Percentiles rank a stretch among this genome's conserved stretches.
These are phyloP conservation scores for Galaxias olidus DNA, from an alignment of 2,797 vertebrate genomes.

Conservation along the genomic window DNA sequence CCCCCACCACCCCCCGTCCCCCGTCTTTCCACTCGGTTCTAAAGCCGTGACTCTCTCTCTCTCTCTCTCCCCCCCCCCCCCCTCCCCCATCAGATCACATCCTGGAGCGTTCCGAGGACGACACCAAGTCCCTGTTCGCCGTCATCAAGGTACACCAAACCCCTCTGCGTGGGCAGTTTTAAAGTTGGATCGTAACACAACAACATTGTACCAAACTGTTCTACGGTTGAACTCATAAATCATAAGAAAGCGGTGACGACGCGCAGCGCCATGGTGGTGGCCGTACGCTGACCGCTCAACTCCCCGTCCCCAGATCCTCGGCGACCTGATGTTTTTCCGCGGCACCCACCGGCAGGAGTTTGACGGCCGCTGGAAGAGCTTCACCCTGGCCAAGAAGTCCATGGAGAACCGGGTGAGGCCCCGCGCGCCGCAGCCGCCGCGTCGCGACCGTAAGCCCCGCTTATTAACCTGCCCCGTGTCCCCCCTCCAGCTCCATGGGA, in stretches of 20 bases:
- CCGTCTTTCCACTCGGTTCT: conserved; percentile 5
- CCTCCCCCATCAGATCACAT: conserved; percentile 82
- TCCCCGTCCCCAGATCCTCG: conserved; percentile 82
- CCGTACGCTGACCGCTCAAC: too few relatives aligned
- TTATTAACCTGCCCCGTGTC: background rate
- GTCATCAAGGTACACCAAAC: conserved; percentile 91
- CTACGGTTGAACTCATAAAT: too few relatives aligned
- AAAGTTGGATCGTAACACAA: background rate
- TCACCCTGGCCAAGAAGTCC: conserved; percentile 95
- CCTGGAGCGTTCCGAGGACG: conserved; percentile 93
- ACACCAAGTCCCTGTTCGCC: conserved; percentile 94
- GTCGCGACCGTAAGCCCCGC: too few relatives aligned
- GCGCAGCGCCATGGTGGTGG: too few relatives aligned
- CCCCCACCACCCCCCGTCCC: conserved; percentile 9
- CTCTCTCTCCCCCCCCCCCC: background rate
- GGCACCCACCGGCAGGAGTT: conserved; percentile 96
- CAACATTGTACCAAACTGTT: too few relatives aligned
- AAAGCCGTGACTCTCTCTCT: background rate
- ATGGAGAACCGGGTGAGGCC: conserved; percentile 98
- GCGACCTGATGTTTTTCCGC: conserved; percentile 92
- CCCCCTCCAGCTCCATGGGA: conserved; percentile 84
- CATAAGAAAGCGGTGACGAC: too few relatives aligned
- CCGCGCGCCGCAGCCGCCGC: too few relatives aligned
- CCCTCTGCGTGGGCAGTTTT: background rate
- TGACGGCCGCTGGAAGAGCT: conserved; percentile 97